Evolutionary conservation across 2,888 invertebrate genomes (phyloP), one percentile per base, ranked within the genome.

Genomic region (Nymphalis polychloros): DNA sequence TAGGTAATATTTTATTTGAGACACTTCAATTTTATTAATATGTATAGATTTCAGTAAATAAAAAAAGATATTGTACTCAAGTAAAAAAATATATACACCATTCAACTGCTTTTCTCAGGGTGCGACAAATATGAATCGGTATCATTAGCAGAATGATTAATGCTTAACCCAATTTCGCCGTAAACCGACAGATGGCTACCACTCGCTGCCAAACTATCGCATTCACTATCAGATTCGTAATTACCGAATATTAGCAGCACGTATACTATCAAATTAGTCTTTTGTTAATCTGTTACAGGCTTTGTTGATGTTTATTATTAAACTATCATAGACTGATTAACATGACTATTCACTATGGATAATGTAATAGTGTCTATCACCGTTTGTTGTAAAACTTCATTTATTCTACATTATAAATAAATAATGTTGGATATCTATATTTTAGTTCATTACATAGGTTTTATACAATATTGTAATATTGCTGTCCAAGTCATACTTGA

Each of bases 71-170:
- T 4, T 16, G 13, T 31, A 55, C 7, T 23, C 6, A 47, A 60
- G 55, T 59, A 50, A 48, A 23, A 57, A 59, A 8, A 57, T 17
- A 55, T 27, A 35, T 63, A 59, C 13, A 59, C 13, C 41, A 55
- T 53, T 60, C 31, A 59, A 23, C 60, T 13, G 20, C 23, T 47
- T 76, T 55, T 72, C 72, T 66, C 71, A 66, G 53, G 68, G 59
- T 57, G 57, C 8, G 64, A 67, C 68, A 27, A 66, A 76, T 78
- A 79, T 76, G 78, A 79, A 80, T 78, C 75, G 76, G 75, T 76
- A 80, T 80, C 77, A 74, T 75, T 76, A 78, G 71, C 78, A 72
- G 67, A 70, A 75, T 84, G 83, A 84, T 82, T 81, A 80, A 83
- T 82, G 81, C 65, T 73, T 80, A 81, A 81, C 79, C 81, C 78